Conservation (phyloP, 2,888 invertebrate species). For the Tiphia femorata region DNA sequence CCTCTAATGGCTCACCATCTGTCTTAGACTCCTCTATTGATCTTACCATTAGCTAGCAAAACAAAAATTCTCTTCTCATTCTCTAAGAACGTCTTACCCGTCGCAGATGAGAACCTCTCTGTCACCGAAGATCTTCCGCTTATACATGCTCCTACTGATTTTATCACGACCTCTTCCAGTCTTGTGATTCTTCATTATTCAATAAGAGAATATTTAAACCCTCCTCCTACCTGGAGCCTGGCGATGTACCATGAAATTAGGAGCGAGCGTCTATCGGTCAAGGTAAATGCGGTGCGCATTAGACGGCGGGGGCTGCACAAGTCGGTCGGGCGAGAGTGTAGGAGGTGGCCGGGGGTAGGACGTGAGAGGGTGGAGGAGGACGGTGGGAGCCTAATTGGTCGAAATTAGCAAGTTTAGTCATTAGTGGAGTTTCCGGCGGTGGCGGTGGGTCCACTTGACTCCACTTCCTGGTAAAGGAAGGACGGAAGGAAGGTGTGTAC, state of each 20-base stretch:
- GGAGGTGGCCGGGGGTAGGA: not conserved
- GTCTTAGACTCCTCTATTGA: too few species aligned
- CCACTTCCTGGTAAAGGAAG: constrained; percentile 59
- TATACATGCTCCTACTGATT: too few species aligned
- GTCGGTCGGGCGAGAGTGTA: not conserved
- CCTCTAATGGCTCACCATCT: too few species aligned
- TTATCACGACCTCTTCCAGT: too few species aligned
- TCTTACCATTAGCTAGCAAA: too few species aligned
- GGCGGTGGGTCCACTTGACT: constrained; percentile 62
- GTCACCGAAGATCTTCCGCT: too few species aligned
- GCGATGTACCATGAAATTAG: constrained; percentile 51
- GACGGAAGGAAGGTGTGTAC: constrained; percentile 50
- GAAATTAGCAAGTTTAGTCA: constrained; percentile 70
- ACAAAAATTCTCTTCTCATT: too few species aligned
- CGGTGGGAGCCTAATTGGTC: constrained; percentile 64
- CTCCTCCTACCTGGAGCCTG: not conserved
- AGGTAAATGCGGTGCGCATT: constrained; percentile 64
- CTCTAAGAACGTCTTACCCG: too few species aligned
- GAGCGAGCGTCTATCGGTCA: constrained; percentile 59
- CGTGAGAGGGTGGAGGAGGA: constrained; percentile 7
- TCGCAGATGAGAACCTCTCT: too few species aligned
- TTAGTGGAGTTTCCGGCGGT: constrained; percentile 67
- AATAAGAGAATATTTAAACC: constrained; percentile 38
- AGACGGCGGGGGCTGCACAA: constrained; percentile 41
- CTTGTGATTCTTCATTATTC: too few species aligned